phyloP scores from a whole-genome alignment of 2,888 invertebrate genomes.

The Helobdella robusta region DNA sequence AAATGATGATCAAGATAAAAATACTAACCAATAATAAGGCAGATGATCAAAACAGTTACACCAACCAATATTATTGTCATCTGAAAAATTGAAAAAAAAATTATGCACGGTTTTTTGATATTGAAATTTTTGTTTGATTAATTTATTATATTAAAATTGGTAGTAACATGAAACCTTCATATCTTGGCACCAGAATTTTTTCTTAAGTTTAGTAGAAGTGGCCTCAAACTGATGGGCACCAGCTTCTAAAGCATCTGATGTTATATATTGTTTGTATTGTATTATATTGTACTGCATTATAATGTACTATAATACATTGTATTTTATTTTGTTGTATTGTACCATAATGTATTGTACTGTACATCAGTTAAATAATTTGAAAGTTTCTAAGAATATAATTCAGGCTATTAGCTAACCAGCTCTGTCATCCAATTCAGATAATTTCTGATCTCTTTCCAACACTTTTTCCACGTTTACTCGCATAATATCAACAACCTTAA shows the following conservation, averaged over 20 bases:
- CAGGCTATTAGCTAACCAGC: slow-evolving; percentile 17
- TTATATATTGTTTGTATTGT: too few species aligned
- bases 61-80: slow-evolving; percentile 16
- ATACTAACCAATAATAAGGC: slow-evolving; percentile 3
- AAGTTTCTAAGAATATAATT: too few species aligned
- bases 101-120: too few species aligned
- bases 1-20: too few species aligned
- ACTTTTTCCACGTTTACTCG: slow-evolving; percentile 24
- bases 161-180: slow-evolving; percentile 30
- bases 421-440: slow-evolving; percentile 22
- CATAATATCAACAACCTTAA: slow-evolving; percentile 27
- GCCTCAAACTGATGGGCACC: slow-evolving; percentile 38
- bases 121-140: neutral
- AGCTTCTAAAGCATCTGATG: slow-evolving; percentile 60
- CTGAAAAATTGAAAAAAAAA: neutral
- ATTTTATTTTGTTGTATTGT: too few species aligned
- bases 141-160: neutral
- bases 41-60: slow-evolving; percentile 3
- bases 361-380: too few species aligned
- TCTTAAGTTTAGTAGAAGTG: slow-evolving; percentile 34
- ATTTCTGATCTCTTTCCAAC: slow-evolving; percentile 25
- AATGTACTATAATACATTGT: too few species aligned
- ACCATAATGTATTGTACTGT: too few species aligned
- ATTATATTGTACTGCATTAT: too few species aligned
- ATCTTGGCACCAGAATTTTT: slow-evolving; percentile 37